phyloP scores from a whole-genome alignment of 2,888 invertebrate species.

The Drosophila buzzatii region DNA sequence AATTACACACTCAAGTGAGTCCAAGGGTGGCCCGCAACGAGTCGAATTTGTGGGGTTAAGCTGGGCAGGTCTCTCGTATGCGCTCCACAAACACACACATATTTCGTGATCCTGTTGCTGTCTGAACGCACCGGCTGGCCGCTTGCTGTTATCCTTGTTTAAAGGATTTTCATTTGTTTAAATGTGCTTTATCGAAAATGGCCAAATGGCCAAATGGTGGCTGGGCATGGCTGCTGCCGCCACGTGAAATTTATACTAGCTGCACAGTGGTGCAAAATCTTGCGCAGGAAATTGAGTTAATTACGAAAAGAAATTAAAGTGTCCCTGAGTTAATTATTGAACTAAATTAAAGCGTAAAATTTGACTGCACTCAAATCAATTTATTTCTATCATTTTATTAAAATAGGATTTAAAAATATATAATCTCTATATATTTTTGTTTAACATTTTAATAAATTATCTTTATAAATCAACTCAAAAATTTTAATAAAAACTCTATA shows the following conservation, averaged over 20 bases:
- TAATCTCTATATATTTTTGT: too few species aligned
- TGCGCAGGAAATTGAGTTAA: neutral
- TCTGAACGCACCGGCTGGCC: slow-evolving; percentile 1
- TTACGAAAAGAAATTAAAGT: neutral
- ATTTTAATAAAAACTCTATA: too few species aligned
- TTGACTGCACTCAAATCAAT: too few species aligned
- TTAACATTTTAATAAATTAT: too few species aligned
- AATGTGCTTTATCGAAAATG: slow-evolving; percentile 81
- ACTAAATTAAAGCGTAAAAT: neutral
- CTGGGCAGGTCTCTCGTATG: slow-evolving; percentile 32
- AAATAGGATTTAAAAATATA: too few species aligned
- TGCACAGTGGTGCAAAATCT: slow-evolving; percentile 46
- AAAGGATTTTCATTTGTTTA: slow-evolving; percentile 81
- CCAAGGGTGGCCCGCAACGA: slow-evolving; percentile 30
- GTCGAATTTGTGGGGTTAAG: slow-evolving; percentile 61
- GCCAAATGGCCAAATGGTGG: slow-evolving; percentile 71
- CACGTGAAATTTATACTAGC: slow-evolving; percentile 48
- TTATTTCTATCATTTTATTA: too few species aligned
- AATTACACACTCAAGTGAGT: slow-evolving; percentile 85
- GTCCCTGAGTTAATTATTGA: too few species aligned
- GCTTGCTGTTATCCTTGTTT: slow-evolving; percentile 68
- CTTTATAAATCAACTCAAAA: too few species aligned
- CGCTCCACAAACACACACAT: neutral
- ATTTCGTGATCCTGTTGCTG: slow-evolving; percentile 5
- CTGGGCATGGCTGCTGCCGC: slow-evolving; percentile 25